phyloP scores from a whole-genome alignment of 2,888 invertebrate genomes.

The Temnothorax rugatulus region DNA sequence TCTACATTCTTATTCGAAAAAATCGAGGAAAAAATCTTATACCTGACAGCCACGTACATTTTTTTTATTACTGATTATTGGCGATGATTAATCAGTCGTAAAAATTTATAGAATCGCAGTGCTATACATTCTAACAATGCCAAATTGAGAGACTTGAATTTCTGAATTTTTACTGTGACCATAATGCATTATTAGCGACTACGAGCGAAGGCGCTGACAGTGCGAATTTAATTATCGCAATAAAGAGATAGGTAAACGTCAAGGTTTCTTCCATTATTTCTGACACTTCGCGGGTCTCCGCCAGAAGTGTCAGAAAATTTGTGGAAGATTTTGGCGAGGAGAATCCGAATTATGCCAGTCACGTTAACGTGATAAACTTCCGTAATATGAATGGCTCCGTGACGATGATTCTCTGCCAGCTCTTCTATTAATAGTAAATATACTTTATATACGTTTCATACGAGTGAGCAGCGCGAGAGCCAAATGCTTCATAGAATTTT shows the following conservation, averaged over 20 bases:
- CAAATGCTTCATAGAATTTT: conserved; percentile 14
- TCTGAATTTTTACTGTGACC: background rate
- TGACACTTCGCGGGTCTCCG: background rate
- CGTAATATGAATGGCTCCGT: conserved; percentile 20
- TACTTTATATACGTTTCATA: background rate
- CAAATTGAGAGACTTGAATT: background rate
- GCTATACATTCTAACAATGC: background rate
- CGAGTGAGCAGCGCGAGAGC: background rate
- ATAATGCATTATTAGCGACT: conserved; percentile 24
- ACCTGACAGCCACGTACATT: background rate
- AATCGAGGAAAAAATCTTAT: too few relatives aligned
- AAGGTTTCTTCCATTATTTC: conserved; percentile 53
- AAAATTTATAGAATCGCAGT: background rate
- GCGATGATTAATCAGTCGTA: background rate
- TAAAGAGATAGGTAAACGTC: conserved; percentile 47
- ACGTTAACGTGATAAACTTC: conserved; percentile 22
- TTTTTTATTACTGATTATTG: background rate
- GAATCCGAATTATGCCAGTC: conserved; percentile 11
- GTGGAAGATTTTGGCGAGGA: conserved; percentile 10
- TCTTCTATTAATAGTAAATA: conserved; percentile 29
- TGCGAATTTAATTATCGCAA: conserved; percentile 58
- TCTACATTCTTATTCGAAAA: background rate
- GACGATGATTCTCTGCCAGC: conserved; percentile 1
- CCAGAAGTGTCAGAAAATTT: conserved; percentile 25
- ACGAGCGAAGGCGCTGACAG: conserved; percentile 39